phyloP scores from a whole-genome alignment of 2,888 invertebrate genomes.

The Kryphioiulus occultus region DNA sequence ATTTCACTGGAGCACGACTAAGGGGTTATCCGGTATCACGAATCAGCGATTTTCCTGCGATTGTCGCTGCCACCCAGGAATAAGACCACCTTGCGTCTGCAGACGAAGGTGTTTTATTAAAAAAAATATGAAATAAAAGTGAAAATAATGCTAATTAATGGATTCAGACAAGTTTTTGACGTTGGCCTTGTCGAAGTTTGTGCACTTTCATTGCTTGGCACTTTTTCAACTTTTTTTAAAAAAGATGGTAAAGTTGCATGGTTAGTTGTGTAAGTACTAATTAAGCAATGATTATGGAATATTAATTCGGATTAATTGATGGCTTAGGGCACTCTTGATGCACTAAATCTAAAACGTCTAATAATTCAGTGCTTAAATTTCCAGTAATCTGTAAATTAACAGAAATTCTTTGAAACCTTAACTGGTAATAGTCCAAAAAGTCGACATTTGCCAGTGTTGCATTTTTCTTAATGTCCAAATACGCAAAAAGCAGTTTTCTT shows the following conservation, averaged over 20 bases:
- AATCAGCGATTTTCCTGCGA: slow-evolving; percentile 31
- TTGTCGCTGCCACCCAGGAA: background rate
- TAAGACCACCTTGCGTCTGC: background rate
- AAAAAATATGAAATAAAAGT: background rate
- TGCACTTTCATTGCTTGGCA: background rate
- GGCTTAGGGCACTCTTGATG: too few relatives aligned
- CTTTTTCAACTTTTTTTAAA: background rate
- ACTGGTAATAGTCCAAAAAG: too few relatives aligned
- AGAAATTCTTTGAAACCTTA: too few relatives aligned
- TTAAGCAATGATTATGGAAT: too few relatives aligned
- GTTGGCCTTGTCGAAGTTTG: background rate
- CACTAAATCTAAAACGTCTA: too few relatives aligned
- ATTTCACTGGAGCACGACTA: slow-evolving; percentile 20
- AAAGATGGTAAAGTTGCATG: background rate
- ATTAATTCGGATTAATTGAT: too few relatives aligned
- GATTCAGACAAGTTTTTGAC: background rate
- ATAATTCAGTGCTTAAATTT: too few relatives aligned
- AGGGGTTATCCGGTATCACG: slow-evolving; percentile 14
- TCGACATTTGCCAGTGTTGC: background rate
- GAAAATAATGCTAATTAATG: slow-evolving; percentile 26
- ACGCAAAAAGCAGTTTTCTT: too few relatives aligned
- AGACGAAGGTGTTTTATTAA: background rate
- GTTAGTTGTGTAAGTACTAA: too few relatives aligned
- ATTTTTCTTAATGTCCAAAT: too few relatives aligned
- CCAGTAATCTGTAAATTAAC: too few relatives aligned